phyloP scores from a whole-genome alignment of 2,797 vertebrate species.

The Fratercula arctica region DNA sequence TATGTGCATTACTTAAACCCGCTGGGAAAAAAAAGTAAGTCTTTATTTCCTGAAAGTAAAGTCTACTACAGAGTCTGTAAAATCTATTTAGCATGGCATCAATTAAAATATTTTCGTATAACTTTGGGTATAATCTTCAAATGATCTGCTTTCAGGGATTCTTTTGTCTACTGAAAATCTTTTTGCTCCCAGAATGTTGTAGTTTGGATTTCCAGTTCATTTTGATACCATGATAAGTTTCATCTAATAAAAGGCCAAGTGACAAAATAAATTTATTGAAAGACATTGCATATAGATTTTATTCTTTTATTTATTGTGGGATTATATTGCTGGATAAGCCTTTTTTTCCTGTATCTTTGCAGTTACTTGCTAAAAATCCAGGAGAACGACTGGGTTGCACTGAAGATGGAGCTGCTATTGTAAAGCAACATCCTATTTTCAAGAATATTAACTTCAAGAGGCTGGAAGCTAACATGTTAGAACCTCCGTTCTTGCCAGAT shows the following conservation, averaged over 20 bases:
- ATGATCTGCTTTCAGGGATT: neutral
- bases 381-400: slow-evolving; percentile 85
- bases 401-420: slow-evolving; percentile 81
- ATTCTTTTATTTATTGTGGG: neutral
- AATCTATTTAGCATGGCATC: neutral
- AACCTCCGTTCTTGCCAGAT: slow-evolving; percentile 91
- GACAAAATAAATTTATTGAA: neutral
- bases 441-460: slow-evolving; percentile 91
- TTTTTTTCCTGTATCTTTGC: neutral
- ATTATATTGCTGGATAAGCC: neutral
- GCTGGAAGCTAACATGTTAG: slow-evolving; percentile 88
- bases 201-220: neutral
- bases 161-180: neutral
- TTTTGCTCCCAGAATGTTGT: neutral
- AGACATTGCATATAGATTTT: neutral
- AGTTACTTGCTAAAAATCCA: slow-evolving; percentile 90
- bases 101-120: neutral
- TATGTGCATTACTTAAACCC: neutral
- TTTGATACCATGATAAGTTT: neutral
- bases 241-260: neutral
- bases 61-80: neutral
- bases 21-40: neutral
- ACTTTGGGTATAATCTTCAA: neutral
- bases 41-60: neutral
- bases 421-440: slow-evolving; percentile 90